Evolutionary conservation across 2,797 vertebrate genomes (phyloP).

Genomic region (Aselliscus stoliczkanus): DNA sequence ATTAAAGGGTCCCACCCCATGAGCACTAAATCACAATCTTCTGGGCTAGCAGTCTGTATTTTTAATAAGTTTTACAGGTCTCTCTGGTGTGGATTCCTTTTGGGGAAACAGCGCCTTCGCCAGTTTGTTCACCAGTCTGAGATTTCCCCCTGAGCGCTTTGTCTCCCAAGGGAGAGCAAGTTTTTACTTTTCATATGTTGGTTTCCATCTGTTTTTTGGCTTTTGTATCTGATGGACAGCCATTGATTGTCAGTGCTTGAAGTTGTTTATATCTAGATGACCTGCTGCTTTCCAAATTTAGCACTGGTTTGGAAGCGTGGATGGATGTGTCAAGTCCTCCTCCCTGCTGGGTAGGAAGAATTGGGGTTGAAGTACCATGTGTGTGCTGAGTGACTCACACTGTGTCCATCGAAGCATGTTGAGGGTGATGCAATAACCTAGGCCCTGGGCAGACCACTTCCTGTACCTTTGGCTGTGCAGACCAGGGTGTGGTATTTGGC

Average conservation of each 20-base stretch:
- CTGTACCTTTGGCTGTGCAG: slow-evolving; percentile 51
- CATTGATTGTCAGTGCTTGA: neutral
- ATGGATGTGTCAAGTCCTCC: slow-evolving; percentile 22
- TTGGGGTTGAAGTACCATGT: neutral
- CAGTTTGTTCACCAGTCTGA: neutral
- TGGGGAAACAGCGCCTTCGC: neutral
- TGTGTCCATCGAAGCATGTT: neutral
- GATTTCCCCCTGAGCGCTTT: neutral
- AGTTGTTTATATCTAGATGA: slow-evolving; percentile 43
- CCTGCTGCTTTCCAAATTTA: slow-evolving; percentile 54
- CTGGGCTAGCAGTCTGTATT: neutral
- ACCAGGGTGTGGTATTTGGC: neutral
- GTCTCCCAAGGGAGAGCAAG: neutral
- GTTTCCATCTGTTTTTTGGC: neutral
- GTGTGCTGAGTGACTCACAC: slow-evolving; percentile 30
- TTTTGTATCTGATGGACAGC: neutral
- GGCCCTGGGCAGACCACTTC: slow-evolving; percentile 57
- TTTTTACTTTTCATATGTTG: neutral
- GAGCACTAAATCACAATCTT: neutral
- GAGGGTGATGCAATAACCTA: neutral
- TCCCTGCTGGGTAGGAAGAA: slow-evolving; percentile 4
- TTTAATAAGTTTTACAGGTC: neutral
- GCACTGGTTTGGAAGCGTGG: slow-evolving; percentile 22
- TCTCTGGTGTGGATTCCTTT: neutral
- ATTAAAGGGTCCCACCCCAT: neutral